Conservation (phyloP, 2,797 vertebrate species). For the Eurystomus glaucurus region DNA sequence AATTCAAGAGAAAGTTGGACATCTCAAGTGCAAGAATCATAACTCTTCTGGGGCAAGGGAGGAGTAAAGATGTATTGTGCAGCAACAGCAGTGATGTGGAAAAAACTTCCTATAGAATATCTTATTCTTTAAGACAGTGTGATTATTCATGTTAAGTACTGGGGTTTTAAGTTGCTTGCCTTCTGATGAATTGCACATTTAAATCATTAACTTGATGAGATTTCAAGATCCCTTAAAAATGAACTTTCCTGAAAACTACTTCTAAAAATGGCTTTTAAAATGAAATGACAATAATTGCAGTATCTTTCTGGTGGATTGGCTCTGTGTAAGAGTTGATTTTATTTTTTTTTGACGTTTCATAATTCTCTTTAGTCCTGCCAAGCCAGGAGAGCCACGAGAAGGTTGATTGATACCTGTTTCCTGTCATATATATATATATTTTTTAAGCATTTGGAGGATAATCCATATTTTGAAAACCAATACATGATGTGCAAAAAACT, state of each 20-base stretch:
- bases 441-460: neutral
- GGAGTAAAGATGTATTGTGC: neutral
- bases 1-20: neutral
- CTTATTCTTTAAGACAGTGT: neutral
- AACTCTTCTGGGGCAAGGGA: neutral
- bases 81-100: neutral
- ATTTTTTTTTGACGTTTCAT: neutral
- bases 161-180: neutral
- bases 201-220: neutral
- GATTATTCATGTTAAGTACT: neutral
- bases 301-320: neutral
- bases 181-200: neutral
- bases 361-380: neutral
- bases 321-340: neutral
- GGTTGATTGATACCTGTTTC: neutral
- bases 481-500: neutral
- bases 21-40: neutral
- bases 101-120: neutral
- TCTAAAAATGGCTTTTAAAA: neutral
- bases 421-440: neutral
- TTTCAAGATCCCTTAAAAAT: neutral
- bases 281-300: rapidly evolving
- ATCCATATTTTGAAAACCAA: neutral
- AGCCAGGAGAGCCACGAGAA: rapidly evolving
- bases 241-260: neutral